Base-by-base conservation (phyloP, 1,140 invertebrate species). In the Cepaea nemoralis region DNA sequence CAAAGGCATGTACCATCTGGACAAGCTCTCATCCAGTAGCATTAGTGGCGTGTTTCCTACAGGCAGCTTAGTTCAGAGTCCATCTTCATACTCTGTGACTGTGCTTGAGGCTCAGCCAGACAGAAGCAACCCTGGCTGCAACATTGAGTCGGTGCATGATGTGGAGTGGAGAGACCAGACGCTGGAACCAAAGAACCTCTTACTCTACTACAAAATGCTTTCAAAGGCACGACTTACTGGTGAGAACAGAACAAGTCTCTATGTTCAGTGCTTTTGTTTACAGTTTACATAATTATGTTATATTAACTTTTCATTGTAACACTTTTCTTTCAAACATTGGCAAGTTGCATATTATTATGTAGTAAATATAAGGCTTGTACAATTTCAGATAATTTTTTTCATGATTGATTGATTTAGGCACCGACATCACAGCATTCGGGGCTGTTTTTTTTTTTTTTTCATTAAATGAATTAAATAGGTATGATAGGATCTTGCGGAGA, bases 181-280 rank as follows among this genome's bases (percentile, higher is more conserved):
- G 66, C 45, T 87, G 0, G 86, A 89, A 75, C 55, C 84, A 37
- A 73, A 77, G 35, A 86, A 90, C 70, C 82, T 91, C 6, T 82
- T 84, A 19, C 27, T 87, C 27, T 94, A 96, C 88, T 97, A 96
- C 90, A 93, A 97, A 86, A 96, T 95, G 93, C 92, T 98, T 19
- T 96, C 96, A 0, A 98, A 98, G 91, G 95, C 96, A 89, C 93
- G 96, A 85, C 92, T 98, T 66, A 97, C 96, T 86, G 95, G 96
- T 97, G 93, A 93, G 63, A 19, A 37, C 45, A 33, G 24, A 14
- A 16, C 37, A 14, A 31, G 63, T 37, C 0, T 48, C 48, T 77
- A n/a, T n/a, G n/a, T n/a, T n/a, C n/a, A n/a, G n/a, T n/a, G n/a
- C n/a, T n/a, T n/a, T n/a, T n/a, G n/a, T n/a, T n/a, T n/a, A n/a